A percentile compares a stretch with the other conserved stretches of the same genome.
Conservation (phyloP, 2,113 vertebrate species). For the Eublepharis macularius region DNA sequence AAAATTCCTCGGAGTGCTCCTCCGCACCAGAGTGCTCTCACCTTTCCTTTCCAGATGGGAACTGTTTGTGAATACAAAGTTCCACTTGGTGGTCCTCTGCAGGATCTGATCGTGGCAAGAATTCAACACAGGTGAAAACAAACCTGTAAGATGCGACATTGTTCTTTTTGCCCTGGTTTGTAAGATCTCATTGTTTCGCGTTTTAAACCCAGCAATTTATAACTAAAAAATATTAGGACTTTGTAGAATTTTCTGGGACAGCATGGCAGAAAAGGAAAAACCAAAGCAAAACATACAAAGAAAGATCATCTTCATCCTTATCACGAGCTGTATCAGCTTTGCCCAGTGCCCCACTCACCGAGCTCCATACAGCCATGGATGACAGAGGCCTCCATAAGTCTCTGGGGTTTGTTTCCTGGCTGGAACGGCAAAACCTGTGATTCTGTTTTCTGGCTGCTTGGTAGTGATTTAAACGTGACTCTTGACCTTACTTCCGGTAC, state of each 20-base stretch:
- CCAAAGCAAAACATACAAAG: neutral
- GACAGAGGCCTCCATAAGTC: no score
- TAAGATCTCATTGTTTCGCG: neutral
- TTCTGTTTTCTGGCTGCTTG: no score
- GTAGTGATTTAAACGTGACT: no score
- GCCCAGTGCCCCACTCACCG: neutral
- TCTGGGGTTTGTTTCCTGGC: no score
- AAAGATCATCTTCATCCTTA: neutral
- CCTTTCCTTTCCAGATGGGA: conserved; percentile 36
- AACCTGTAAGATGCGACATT: neutral
- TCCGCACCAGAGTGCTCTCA: conserved; percentile 31
- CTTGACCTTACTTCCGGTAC: no score
- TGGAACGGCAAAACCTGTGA: no score
- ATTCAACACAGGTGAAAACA: conserved; percentile 22
- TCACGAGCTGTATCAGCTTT: neutral
- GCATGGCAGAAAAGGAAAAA: neutral
- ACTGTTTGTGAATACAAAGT: conserved; percentile 58
- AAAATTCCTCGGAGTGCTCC: conserved; percentile 60
- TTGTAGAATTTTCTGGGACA: neutral
- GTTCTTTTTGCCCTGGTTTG: neutral
- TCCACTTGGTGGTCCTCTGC: conserved; percentile 38
- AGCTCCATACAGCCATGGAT: neutral
- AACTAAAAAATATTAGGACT: neutral
- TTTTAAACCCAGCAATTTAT: neutral
- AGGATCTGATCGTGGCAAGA: conserved; percentile 22